Evolutionary conservation across 2,888 invertebrate genomes (phyloP), one percentile per base, ranked within the genome.

Genomic region (Melangyna quadrimaculata): DNA sequence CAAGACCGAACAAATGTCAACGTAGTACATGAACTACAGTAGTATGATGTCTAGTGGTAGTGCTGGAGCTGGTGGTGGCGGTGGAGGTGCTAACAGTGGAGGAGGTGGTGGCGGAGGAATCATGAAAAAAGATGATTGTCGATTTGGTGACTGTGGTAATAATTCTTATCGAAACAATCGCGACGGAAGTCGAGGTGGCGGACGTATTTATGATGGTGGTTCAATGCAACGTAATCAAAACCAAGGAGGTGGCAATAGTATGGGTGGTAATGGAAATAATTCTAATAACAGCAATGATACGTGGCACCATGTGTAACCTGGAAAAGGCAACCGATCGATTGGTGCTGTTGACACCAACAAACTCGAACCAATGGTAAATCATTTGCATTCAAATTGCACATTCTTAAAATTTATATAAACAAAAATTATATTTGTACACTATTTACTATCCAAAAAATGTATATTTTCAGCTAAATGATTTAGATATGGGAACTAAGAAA

Each of bases 1-100:
- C 12, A 96, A 97, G 88, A 95, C 94, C 72, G 97, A 98, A 88
- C 95, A 96, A 89, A 92, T 96, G 86, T 96, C 96, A 83, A 94
- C 94, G 86, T 95, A 95, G 89, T 92, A 93, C 87, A 89, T 91
- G 88, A 91, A 91, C 74, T 91, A 90, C 48, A 78, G 82, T n/a
- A n/a, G n/a, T n/a, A n/a, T n/a, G n/a, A n/a, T n/a, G n/a, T n/a
- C n/a, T n/a, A n/a, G n/a, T n/a, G n/a, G n/a, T n/a, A n/a, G n/a
- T n/a, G n/a, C n/a, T n/a, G n/a, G n/a, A n/a, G n/a, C n/a, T n/a
- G n/a, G n/a, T n/a, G n/a, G n/a, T n/a, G n/a, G n/a, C n/a, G n/a
- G n/a, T n/a, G n/a, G n/a, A n/a, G n/a, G n/a, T 29, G 73, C 82
- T 10, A 37, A 53, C 22, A 73, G 83, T 71, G 87, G 88, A 37